A percentile compares a stretch with the other conserved stretches of the same genome.
Conservation (phyloP, 2,888 invertebrate species). For the Nezara viridula region DNA sequence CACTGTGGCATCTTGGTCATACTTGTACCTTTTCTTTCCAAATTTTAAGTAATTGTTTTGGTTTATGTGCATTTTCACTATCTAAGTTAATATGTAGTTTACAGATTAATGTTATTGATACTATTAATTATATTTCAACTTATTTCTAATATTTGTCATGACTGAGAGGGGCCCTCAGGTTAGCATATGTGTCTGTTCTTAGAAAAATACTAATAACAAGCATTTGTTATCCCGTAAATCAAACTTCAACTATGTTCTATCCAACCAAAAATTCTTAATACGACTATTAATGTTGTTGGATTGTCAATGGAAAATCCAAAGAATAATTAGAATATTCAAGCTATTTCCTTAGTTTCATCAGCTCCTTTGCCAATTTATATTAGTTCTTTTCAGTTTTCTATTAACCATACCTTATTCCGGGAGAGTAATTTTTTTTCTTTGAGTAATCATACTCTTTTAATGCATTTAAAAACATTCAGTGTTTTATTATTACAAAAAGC, state of each 20-base stretch:
- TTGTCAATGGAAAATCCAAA: constrained; percentile 1
- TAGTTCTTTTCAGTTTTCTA: not conserved
- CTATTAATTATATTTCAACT: not conserved
- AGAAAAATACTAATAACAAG: not conserved
- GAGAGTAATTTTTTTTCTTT: not conserved
- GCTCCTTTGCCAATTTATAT: not conserved
- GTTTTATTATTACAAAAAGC: not conserved
- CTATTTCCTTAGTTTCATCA: not conserved
- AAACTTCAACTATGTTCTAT: not conserved
- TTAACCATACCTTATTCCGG: not conserved
- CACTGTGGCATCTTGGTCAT: not conserved
- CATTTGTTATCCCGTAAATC: not conserved
- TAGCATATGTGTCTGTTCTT: not conserved
- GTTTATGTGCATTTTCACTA: not conserved
- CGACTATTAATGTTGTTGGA: too few relatives aligned
- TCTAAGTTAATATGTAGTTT: not conserved
- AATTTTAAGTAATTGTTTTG: not conserved
- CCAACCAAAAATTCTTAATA: not conserved
- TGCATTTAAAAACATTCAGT: not conserved
- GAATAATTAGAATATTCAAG: not conserved
- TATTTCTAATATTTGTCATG: not conserved
- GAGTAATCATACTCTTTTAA: not conserved
- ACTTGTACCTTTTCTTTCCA: not conserved
- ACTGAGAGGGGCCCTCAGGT: not conserved
- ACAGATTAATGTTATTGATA: not conserved